Percentiles rank a stretch among this genome's conserved stretches.
These are phyloP conservation scores for Gymnodraco acuticeps DNA, from an alignment of 2,797 vertebrate genomes.

Conservation along the genomic window DNA sequence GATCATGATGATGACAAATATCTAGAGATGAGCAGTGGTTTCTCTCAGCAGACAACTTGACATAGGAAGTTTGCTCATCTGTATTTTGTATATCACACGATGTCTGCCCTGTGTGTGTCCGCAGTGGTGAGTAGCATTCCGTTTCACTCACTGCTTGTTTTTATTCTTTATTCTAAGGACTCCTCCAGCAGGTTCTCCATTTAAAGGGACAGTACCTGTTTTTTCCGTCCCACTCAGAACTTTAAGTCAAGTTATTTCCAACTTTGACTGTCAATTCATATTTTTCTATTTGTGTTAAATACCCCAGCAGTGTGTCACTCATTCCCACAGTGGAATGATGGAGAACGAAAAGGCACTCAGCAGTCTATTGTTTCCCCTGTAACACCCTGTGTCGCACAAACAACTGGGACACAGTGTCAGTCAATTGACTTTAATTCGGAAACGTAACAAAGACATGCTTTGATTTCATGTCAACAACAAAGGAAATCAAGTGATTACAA, in stretches of 20 bases:
- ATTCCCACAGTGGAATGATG: constrained; percentile 38
- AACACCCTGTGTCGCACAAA: not conserved
- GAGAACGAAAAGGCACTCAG: constrained; percentile 33
- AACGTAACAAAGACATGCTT: not conserved
- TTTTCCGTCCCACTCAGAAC: constrained; percentile 37
- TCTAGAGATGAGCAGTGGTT: constrained; percentile 68
- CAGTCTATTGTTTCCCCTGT: constrained; percentile 49
- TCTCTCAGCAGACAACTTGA: constrained; percentile 54
- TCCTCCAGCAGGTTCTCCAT: constrained; percentile 70
- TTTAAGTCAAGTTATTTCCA: constrained; percentile 24
- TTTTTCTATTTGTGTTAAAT: not conserved
- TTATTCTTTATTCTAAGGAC: constrained; percentile 55
- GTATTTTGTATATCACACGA: constrained; percentile 55
- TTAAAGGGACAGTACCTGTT: constrained; percentile 81
- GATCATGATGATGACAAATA: constrained; percentile 65
- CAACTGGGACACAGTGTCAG: constrained; percentile 26
- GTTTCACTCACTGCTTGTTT: constrained; percentile 1
- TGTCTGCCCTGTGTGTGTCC: constrained; percentile 68
- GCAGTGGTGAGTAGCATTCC: constrained; percentile 78
- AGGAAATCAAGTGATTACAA: not conserved
- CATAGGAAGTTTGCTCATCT: constrained; percentile 56
- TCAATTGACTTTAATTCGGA: constrained; percentile 21
- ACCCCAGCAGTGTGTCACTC: not conserved
- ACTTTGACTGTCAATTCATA: not conserved
- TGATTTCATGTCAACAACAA: not conserved